Percentiles rank a stretch among this genome's conserved stretches.
Evolutionary conservation across 2,113 vertebrate species (phyloP).

Genomic region (Muscicapa adusta): DNA sequence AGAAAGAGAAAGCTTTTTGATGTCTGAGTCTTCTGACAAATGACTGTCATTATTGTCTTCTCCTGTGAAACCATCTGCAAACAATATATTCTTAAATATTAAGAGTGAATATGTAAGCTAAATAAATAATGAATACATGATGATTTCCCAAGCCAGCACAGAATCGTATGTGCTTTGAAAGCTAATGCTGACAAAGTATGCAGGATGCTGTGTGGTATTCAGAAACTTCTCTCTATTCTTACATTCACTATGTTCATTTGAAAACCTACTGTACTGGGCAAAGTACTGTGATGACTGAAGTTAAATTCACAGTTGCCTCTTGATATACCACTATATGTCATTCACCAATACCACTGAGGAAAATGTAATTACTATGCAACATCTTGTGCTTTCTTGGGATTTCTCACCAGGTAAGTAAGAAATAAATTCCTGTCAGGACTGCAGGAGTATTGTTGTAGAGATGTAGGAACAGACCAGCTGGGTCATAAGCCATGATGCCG

Average conservation of each 20-base stretch:
- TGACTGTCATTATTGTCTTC: not conserved
- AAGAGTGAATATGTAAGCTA: not conserved
- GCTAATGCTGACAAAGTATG: not conserved
- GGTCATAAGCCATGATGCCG: not conserved
- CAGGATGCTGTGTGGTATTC: not conserved
- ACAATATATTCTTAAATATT: not conserved
- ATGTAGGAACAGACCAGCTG: not conserved
- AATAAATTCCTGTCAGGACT: constrained; percentile 38
- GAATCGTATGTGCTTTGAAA: not conserved
- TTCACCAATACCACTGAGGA: constrained; percentile 32
- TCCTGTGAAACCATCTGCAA: not conserved
- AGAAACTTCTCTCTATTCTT: not conserved
- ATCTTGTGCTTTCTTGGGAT: constrained; percentile 29
- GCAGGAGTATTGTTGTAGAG: not conserved
- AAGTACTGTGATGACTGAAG: constrained; percentile 15
- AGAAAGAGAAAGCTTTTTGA: not conserved
- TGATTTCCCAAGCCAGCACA: not conserved
- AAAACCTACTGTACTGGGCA: not conserved
- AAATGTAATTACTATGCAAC: constrained; percentile 48
- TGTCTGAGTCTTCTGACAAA: not conserved
- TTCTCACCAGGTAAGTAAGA: constrained; percentile 31
- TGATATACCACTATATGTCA: constrained; percentile 41
- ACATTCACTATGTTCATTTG: not conserved
- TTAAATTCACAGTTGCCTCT: constrained; percentile 44
- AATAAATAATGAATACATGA: not conserved